Evolutionary conservation across 2,888 invertebrate species (phyloP).

Genomic region (Blera fallax): DNA sequence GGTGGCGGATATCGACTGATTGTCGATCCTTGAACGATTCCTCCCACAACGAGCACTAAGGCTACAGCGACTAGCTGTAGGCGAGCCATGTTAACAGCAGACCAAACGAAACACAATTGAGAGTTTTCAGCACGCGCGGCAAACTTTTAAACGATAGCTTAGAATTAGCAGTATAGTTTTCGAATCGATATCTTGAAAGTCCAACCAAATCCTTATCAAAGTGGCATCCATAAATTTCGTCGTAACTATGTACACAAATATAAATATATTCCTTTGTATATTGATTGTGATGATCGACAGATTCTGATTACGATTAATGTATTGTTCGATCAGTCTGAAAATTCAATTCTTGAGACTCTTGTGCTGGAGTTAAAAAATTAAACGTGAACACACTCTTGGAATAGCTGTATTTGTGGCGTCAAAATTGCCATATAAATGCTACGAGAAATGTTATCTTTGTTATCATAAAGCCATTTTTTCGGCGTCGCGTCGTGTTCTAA

Average conservation of each 20-base stretch:
- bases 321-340: not conserved
- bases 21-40: conserved; percentile 33
- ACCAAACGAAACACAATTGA: conserved; percentile 26
- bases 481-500: not conserved
- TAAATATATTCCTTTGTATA: not conserved
- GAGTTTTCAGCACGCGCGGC: not conserved
- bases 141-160: conserved; percentile 29
- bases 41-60: conserved; percentile 19
- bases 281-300: not conserved
- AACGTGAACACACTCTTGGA: not conserved
- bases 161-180: not conserved
- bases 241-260: too few relatives aligned
- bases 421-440: not conserved
- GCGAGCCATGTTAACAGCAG: conserved; percentile 34
- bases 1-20: conserved; percentile 47
- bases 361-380: not conserved
- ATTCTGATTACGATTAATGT: not conserved
- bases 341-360: not conserved
- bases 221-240: conserved; percentile 14
- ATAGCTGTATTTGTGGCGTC: not conserved
- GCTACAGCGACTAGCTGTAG: conserved; percentile 5
- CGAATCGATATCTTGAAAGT: not conserved
- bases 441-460: not conserved
- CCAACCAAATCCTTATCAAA: conserved; percentile 19
- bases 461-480: not conserved